Evolutionary conservation across 2,888 invertebrate genomes (phyloP), one percentile per base, ranked within the genome.

Genomic region (Gastrophysa polygoni): DNA sequence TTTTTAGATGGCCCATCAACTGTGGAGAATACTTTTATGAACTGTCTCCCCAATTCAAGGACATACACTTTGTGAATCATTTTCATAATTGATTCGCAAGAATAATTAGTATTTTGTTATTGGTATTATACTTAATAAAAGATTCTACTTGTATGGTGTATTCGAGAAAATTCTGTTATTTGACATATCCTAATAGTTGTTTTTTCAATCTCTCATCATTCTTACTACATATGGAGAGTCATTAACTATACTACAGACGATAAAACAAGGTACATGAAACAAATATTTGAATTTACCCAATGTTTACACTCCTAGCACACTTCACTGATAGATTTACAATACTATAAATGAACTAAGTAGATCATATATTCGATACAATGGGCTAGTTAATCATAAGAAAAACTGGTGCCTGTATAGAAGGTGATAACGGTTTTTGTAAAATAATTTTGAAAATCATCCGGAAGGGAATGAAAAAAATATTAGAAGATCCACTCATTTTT

Each of bases 1-100:
- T 51, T 72, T 75, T 17, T 59, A 77, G 77, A 72, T 71, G 76
- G 75, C 3, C 74, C 76, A 2, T 71, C 71, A 6, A 71, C 73
- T 32, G 71, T 77, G 1, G 77, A 77, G 60, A 63, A 71, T 44
- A 75, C 69, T 7, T 73, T 75, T 32, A 64, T 72, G 17, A 77
- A 75, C 46, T 69, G 70, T 63, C 58, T 74, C 1, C 70, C 74
- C 52, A 59, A 75, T 59, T 73, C 68, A 44, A 68, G 58, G 18
- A 69, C 74, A 44, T 77, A 72, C 61, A 69, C 61, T 48, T 63
- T 76, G 18, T 74, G 24, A 54, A 20, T 8, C 16, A 24, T 11
- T 6, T 18, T n/a, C 11, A 8, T 8, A 18, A 44, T 17, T 44
- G 18, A 4, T 44, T 18, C 8, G 14, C n/a, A 44, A 16, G 14